Evolutionary conservation across 2,888 invertebrate genomes (phyloP).

Genomic region (Serripes groenlandicus): DNA sequence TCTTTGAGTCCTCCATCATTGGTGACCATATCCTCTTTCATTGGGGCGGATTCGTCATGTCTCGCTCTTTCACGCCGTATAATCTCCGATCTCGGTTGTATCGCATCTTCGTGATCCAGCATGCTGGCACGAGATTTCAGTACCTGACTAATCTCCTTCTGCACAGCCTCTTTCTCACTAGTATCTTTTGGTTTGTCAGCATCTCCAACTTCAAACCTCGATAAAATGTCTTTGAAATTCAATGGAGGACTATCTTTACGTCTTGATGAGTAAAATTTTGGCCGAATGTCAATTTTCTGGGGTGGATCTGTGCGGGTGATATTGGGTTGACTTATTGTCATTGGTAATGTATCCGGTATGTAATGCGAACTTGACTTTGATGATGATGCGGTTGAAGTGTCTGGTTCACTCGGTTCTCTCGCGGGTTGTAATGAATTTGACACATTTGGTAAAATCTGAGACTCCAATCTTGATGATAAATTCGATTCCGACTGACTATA

Average conservation of each 20-base stretch:
- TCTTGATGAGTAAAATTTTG: conserved; percentile 33
- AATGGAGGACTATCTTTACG: conserved; percentile 53
- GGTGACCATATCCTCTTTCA: not conserved
- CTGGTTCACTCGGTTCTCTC: not conserved
- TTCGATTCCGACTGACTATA: conserved; percentile 14
- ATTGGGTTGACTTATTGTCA: conserved; percentile 58
- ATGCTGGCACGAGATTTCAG: conserved; percentile 54
- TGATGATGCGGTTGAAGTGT: not conserved
- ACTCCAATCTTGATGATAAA: not conserved
- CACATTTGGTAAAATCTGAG: conserved; percentile 25
- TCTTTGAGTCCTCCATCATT: conserved; percentile 24
- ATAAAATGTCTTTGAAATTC: conserved; percentile 56
- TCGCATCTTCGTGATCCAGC: conserved; percentile 40
- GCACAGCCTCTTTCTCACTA: conserved; percentile 55
- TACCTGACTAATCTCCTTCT: conserved; percentile 54
- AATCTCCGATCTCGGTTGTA: conserved; percentile 20
- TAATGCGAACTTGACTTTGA: conserved; percentile 27
- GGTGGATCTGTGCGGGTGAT: conserved; percentile 34
- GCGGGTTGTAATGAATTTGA: conserved; percentile 32
- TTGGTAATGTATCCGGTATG: conserved; percentile 55
- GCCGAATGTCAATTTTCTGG: conserved; percentile 50
- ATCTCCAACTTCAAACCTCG: conserved; percentile 53
- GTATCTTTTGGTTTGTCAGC: conserved; percentile 45
- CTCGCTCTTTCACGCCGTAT: not conserved
- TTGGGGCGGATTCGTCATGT: not conserved